Conservation (phyloP, 2,888 invertebrate species). For the Dione vanillae region DNA sequence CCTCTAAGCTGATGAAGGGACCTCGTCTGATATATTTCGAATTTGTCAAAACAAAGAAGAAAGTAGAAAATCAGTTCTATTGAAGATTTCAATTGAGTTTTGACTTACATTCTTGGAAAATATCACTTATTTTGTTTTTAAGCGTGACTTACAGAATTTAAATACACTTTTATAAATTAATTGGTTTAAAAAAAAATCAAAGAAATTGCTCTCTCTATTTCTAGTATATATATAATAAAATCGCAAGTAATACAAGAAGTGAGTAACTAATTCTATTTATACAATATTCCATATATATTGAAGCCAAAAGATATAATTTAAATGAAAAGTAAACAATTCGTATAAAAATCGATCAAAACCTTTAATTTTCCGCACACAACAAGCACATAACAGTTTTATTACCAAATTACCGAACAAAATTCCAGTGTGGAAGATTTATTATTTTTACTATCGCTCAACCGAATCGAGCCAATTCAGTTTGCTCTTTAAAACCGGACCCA, state of each 20-base stretch:
- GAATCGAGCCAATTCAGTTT: constrained; percentile 36
- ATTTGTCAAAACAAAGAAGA: constrained; percentile 65
- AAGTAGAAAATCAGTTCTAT: constrained; percentile 48
- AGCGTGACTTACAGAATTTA: too few relatives aligned
- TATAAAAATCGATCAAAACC: constrained; percentile 21
- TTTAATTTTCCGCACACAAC: constrained; percentile 36
- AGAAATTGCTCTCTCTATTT: too few relatives aligned
- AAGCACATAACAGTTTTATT: constrained; percentile 35
- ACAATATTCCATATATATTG: background rate
- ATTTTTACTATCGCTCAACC: constrained; percentile 35
- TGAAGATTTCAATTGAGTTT: constrained; percentile 7
- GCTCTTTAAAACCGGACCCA: constrained; percentile 26
- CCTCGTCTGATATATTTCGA: constrained; percentile 59
- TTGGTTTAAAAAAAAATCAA: too few relatives aligned
- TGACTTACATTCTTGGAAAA: background rate
- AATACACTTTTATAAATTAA: too few relatives aligned
- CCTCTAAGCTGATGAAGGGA: constrained; percentile 39
- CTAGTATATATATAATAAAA: too few relatives aligned
- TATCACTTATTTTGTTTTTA: background rate
- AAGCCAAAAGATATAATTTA: background rate
- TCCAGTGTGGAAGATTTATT: constrained; percentile 34
- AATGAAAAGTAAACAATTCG: constrained; percentile 2
- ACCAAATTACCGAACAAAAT: constrained; percentile 31
- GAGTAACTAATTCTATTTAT: background rate
- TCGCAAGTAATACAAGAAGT: background rate